These are phyloP conservation scores for Streptopelia turtur DNA, from an alignment of 2,797 vertebrate genomes.

Conservation along the genomic window DNA sequence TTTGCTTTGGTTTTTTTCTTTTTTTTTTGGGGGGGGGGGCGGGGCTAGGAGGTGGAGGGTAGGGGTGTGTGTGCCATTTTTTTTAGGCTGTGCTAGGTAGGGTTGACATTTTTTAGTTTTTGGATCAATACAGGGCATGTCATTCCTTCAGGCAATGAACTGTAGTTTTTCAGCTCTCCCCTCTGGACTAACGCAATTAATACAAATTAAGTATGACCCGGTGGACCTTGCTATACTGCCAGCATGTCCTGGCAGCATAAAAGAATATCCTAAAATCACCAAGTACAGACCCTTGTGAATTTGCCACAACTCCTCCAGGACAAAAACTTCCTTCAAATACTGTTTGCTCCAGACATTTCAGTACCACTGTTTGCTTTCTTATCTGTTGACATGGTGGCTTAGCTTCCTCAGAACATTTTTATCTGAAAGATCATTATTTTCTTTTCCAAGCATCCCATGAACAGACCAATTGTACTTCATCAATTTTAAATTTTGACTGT, in stretches of 20 bases:
- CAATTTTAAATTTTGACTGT: conserved; percentile 42
- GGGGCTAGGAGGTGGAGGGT: too few species aligned
- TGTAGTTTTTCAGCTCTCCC: neutral
- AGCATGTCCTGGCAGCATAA: neutral
- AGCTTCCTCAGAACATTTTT: conserved; percentile 63
- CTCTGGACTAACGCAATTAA: neutral
- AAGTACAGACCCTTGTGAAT: neutral
- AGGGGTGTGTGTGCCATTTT: neutral
- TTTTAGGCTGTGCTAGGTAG: neutral
- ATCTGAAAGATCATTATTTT: conserved; percentile 63
- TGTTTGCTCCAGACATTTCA: conserved; percentile 7
- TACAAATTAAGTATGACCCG: neutral
- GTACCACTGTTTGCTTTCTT: conserved; percentile 44
- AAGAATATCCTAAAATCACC: neutral
- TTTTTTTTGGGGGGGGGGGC: too few species aligned
- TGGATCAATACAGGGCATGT: neutral
- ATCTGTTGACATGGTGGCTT: conserved; percentile 49
- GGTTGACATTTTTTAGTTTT: neutral
- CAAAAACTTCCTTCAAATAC: conserved; percentile 40
- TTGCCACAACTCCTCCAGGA: neutral
- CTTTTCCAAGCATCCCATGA: conserved; percentile 54
- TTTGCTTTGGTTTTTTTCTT: too few species aligned
- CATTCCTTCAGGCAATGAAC: neutral
- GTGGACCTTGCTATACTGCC: neutral
- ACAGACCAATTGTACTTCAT: conserved; percentile 57